Conservation (phyloP, 2,888 invertebrate genomes). For the Eilema sororculum region DNA sequence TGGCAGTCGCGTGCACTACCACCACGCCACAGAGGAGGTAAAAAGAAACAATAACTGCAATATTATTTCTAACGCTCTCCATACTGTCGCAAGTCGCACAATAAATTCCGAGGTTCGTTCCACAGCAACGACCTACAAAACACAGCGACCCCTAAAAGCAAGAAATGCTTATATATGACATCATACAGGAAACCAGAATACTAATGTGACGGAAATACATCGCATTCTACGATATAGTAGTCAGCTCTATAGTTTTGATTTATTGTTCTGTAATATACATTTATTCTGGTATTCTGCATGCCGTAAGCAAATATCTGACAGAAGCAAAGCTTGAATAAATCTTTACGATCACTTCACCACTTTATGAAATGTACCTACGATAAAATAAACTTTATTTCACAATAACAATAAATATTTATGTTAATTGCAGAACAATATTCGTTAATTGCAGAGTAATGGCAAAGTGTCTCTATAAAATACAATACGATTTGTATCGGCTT, state of each 20-base stretch:
- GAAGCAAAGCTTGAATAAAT: constrained; percentile 58
- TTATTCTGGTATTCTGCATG: constrained; percentile 52
- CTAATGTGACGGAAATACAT: constrained; percentile 49
- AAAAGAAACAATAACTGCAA: not conserved
- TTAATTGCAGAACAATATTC: not conserved
- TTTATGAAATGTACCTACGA: not conserved
- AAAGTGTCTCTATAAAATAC: not conserved
- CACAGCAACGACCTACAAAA: constrained; percentile 30
- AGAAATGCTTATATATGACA: constrained; percentile 45
- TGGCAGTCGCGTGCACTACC: too few relatives aligned
- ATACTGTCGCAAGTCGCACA: not conserved
- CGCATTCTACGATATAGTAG: constrained; percentile 41
- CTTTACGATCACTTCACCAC: constrained; percentile 42
- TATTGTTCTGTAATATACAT: constrained; percentile 52
- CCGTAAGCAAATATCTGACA: constrained; percentile 62
- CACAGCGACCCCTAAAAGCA: constrained; percentile 38
- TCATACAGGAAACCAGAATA: constrained; percentile 47
- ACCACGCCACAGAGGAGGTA: too few relatives aligned
- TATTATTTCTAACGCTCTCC: not conserved
- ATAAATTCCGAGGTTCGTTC: constrained; percentile 20
- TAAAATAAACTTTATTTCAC: not conserved
- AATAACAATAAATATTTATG: not conserved
- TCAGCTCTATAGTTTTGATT: constrained; percentile 47
- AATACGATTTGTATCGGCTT: not conserved
- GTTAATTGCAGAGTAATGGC: not conserved